phyloP scores from a whole-genome alignment of 2,888 invertebrate species.

The Epinotia ramella region DNA sequence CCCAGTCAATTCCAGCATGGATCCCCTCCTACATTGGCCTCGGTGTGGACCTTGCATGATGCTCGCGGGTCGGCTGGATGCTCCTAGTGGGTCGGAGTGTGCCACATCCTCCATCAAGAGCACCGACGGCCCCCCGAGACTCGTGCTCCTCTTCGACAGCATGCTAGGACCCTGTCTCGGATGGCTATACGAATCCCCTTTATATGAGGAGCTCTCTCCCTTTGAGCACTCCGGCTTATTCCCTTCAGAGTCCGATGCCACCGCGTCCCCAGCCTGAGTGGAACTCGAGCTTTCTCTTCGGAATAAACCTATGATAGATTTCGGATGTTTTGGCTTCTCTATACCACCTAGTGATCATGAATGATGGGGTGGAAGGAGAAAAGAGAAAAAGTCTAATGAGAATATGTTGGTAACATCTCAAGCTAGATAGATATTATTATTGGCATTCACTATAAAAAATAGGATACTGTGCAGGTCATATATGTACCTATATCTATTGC shows the following conservation, averaged over 20 bases:
- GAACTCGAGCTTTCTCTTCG: slow-evolving; percentile 93
- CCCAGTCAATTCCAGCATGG: slow-evolving; percentile 93
- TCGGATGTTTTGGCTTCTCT: slow-evolving; percentile 93
- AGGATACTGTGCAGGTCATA: slow-evolving; percentile 39
- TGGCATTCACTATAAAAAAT: slow-evolving; percentile 16
- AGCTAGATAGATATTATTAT: slow-evolving; percentile 48
- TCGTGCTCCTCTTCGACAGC: slow-evolving; percentile 77
- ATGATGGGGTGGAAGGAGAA: slow-evolving; percentile 61
- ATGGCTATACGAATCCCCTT: slow-evolving; percentile 63
- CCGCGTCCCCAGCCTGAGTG: slow-evolving; percentile 81
- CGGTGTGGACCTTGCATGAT: slow-evolving; percentile 86
- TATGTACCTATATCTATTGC: background rate
- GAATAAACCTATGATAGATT: slow-evolving; percentile 95
- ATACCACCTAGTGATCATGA: slow-evolving; percentile 88
- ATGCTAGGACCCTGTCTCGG: slow-evolving; percentile 73
- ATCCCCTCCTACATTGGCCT: slow-evolving; percentile 90
- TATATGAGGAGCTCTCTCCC: slow-evolving; percentile 72
- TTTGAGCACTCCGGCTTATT: slow-evolving; percentile 73
- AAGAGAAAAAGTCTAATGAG: slow-evolving; percentile 68
- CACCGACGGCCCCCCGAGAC: slow-evolving; percentile 82
- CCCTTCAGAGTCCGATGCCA: slow-evolving; percentile 86
- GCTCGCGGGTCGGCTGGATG: slow-evolving; percentile 86
- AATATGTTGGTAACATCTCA: slow-evolving; percentile 56
- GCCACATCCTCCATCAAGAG: slow-evolving; percentile 87
- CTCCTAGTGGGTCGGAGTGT: slow-evolving; percentile 86